Evolutionary conservation across 2,113 vertebrate species (phyloP), one percentile per base, ranked within the genome.

Genomic region (Nanorana parkeri): DNA sequence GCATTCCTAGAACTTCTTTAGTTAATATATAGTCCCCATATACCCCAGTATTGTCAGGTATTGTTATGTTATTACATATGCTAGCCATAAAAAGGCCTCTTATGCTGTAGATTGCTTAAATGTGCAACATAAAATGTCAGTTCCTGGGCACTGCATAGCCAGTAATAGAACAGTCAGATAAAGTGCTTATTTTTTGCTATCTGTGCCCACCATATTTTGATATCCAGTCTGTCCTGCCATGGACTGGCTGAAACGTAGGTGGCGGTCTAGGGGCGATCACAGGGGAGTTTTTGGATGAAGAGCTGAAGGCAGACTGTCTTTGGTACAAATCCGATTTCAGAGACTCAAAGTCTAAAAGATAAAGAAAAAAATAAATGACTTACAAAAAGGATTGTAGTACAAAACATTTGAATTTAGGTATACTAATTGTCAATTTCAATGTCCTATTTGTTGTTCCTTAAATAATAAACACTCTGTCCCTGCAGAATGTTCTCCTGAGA

Each of bases 181-280:
- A 77, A 64, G 36, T 51, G 60, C 73, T 65, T 54, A n/a, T 24
- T 2, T 67, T 3, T 2, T 5, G 6, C 95, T 94, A 98, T 71
- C 93, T 93, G 86, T 91, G 94, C 63, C 91, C 80, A 0, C 93
- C 87, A 0, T 98, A 98, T 94, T 98, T 98, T 1, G 95, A 94
- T 81, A 94, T 92, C 97, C 97, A 98, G 92, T 97, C 96, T 4
- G 93, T 91, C 17, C 95, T 93, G n/a, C 96, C 95, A 0, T 96
- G 96, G 81, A 97, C 86, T 0, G 93, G 92, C 81, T 96, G 95
- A 0, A 91, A 84, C 0, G 94, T 89, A 0, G 94, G 91, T 0
- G 92, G 90, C 0, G 93, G 93, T 41, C 87, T 87, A 0, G 94
- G 91, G 87, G 94, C 74, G 11, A 94, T 55, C 23, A 92, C 89